Evolutionary conservation across 2,797 vertebrate species (phyloP), one percentile per base, ranked within the genome.

Genomic region (Enteromius viviparus): DNA sequence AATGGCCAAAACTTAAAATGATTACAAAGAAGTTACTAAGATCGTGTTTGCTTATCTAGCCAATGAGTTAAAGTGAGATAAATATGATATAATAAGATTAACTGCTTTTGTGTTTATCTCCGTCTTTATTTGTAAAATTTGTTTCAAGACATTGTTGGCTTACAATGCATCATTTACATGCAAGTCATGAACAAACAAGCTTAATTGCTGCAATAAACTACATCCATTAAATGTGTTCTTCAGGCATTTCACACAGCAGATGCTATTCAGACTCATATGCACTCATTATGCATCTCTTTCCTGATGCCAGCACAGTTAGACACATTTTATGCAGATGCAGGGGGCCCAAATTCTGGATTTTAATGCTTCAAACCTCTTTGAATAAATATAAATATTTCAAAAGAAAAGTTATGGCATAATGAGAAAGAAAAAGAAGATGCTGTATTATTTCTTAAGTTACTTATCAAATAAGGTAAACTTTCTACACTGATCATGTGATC

Each of bases 161-260:
- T 76, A 58, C 14, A 76, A 76, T 10, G 7, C 53, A 58, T 76
- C n/a, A 58, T 76, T 76, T 76, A 60, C 21, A 76, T 76, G 21
- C 53, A 76, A 60, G 74, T 76, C 74, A 42, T 60, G 74, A 76
- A 19, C 34, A 42, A 60, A 19, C 53, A 26, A 60, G 53, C 74
- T 60, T 12, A 58, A 75, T 2, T 42, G 34, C 74, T 26, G n/a
- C 74, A 60, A 42, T 60, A 76, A 76, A 76, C 37, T 42, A 53
- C 29, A 68, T 68, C 45, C 62, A 51, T 29, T 37, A 51, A 76
- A 60, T 1, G 37, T 60, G 53, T 34, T 76, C 74, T 76, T 29
- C 34, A 58, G 14, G n/a, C 34, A 66, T 64, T 78, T 14, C 29
- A 34, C 62, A 78, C 42, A 66, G 76, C 62, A 66, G 60, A 11